Conservation (phyloP, 2,797 vertebrate species). For the Bucorvus abyssinicus region DNA sequence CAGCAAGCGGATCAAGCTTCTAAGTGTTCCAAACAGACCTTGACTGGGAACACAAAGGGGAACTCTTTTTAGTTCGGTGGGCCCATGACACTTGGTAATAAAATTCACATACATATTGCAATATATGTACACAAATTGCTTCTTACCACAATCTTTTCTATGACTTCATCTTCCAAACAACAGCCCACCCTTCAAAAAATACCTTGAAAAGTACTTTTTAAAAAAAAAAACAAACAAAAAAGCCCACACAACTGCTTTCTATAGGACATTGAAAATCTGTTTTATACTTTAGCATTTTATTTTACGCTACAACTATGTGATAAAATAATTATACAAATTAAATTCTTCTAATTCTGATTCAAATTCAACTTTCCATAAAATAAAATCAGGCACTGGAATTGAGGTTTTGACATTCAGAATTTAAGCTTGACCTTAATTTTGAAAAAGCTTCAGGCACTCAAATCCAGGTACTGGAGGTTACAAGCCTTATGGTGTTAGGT, state of each 20-base stretch:
- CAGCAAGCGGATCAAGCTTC: too few relatives aligned
- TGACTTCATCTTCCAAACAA: neutral
- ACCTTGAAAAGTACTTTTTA: neutral
- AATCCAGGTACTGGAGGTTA: neutral
- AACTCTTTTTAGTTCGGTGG: too few relatives aligned
- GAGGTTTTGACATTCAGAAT: neutral
- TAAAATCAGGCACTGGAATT: neutral
- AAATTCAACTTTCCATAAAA: neutral
- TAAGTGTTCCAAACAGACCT: too few relatives aligned
- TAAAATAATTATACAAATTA: neutral
- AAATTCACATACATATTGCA: neutral
- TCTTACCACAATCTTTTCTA: neutral
- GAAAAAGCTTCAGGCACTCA: neutral
- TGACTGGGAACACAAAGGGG: too few relatives aligned
- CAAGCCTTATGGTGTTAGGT: neutral
- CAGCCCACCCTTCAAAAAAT: neutral
- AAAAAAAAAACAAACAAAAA: neutral
- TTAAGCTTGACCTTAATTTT: neutral
- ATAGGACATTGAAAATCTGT: neutral
- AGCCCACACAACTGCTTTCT: neutral
- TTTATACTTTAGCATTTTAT: conserved; percentile 24
- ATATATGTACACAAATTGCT: neutral
- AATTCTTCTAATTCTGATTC: neutral
- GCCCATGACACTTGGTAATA: too few relatives aligned
- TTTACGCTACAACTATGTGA: conserved; percentile 11